A percentile compares a stretch with the other conserved stretches of the same genome.
phyloP scores from a whole-genome alignment of 2,797 vertebrate genomes.

The Benthosema pterotum region DNA sequence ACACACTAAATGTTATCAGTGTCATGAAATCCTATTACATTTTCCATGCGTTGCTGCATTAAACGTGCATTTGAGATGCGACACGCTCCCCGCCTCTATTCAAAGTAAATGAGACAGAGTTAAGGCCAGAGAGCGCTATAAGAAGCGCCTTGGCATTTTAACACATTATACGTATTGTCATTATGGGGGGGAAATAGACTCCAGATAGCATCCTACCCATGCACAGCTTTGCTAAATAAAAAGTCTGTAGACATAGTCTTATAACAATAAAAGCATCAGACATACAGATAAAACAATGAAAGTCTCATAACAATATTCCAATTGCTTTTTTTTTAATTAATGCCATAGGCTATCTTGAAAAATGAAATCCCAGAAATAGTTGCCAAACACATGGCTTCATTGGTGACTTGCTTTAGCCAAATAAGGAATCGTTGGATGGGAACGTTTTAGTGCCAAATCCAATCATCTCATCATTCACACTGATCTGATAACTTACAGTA shows the following conservation, averaged over 20 bases:
- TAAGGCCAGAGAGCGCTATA: neutral
- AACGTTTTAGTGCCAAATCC: slow-evolving; percentile 61
- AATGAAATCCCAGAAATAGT: too few species aligned
- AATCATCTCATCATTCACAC: slow-evolving; percentile 40
- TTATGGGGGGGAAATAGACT: slow-evolving; percentile 23
- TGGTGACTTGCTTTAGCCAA: too few species aligned
- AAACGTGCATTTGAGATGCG: slow-evolving; percentile 30
- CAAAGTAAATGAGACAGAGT: slow-evolving; percentile 4
- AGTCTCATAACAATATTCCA: too few species aligned
- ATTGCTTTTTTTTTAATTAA: too few species aligned
- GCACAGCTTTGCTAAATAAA: too few species aligned
- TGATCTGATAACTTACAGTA: neutral
- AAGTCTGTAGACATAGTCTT: too few species aligned
- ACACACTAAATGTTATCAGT: slow-evolving; percentile 39
- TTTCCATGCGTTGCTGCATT: slow-evolving; percentile 13
- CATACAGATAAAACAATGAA: too few species aligned
- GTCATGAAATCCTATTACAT: slow-evolving; percentile 43
- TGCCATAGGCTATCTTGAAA: too few species aligned
- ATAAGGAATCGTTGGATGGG: slow-evolving; percentile 49
- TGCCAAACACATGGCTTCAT: too few species aligned
- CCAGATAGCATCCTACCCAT: neutral
- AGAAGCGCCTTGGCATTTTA: slow-evolving; percentile 2
- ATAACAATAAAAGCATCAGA: too few species aligned
- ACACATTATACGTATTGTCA: slow-evolving; percentile 40
- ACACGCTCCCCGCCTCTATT: slow-evolving; percentile 8